Percentiles rank a stretch among this genome's conserved stretches.
These are phyloP conservation scores for Drosophila serrata DNA, from an alignment of 1,140 invertebrate genomes.

Conservation along the genomic window DNA sequence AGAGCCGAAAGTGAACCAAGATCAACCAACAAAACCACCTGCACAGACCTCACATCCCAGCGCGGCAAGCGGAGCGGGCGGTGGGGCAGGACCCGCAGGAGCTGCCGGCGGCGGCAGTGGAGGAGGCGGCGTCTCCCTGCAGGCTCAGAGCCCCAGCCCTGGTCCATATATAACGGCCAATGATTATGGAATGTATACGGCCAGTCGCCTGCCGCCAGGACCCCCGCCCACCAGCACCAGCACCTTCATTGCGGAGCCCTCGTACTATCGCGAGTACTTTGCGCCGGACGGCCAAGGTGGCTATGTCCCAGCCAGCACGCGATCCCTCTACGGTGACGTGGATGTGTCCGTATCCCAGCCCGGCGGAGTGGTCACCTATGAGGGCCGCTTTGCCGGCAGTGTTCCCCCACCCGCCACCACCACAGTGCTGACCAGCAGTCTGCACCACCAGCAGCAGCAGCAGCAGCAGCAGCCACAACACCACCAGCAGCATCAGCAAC, in stretches of 20 bases:
- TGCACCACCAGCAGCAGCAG: constrained; percentile 55
- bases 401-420: constrained; percentile 68
- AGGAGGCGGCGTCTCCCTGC: constrained; percentile 51
- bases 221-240: constrained; percentile 75
- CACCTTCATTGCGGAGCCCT: constrained; percentile 82
- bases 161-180: constrained; percentile 83
- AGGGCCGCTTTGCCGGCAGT: constrained; percentile 78
- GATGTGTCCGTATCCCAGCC: constrained; percentile 68
- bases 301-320: constrained; percentile 70
- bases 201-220: constrained; percentile 69
- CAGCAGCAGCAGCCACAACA: constrained; percentile 50
- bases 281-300: constrained; percentile 79
- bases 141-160: constrained; percentile 82
- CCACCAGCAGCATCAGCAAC: constrained; percentile 66
- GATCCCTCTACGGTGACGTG: constrained; percentile 74
- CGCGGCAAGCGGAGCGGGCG: constrained; percentile 47
- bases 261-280: constrained; percentile 84
- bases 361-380: constrained; percentile 71
- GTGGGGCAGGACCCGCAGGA: constrained; percentile 34
- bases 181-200: constrained; percentile 84
- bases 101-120: constrained; percentile 33
- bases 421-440: constrained; percentile 70
- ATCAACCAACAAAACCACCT: constrained; percentile 37
- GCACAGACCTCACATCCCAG: constrained; percentile 74
- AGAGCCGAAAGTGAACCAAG: constrained; percentile 21